Base-by-base conservation (phyloP, 1,140 invertebrate species). In the Drosophila pallidifrons region DNA sequence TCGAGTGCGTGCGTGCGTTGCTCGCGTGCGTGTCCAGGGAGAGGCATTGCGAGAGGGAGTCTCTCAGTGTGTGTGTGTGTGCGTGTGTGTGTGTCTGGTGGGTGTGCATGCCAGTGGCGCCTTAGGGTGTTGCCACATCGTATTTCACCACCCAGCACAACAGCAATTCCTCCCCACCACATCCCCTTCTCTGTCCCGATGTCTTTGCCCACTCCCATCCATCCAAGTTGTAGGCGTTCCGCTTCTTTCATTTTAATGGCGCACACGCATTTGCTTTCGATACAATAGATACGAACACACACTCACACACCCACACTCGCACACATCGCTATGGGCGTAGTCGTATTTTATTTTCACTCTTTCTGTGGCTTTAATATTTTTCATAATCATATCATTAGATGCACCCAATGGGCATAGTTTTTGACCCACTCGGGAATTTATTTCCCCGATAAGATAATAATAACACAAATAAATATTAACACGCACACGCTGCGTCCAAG, bases 161-260 rank as follows among this genome's bases (percentile, higher is more conserved):
- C 59, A 71, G 51, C 28, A 41, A 28, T 10, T 15, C 60, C 58
- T 35, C n/a, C 68, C 60, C 54, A 68, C 68, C 73, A 25, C 20
- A 46, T 57, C 54, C 65, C 46, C 13, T 13, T 35, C 6, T 57
- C 35, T 57, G 5, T 38, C 28, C 52, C 28, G 32, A 32, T 38
- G 52, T n/a, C 30, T 13, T 16, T 58, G 43, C 28, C 45, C 35
- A 57, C 55, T 49, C 7, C 15, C 20, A 47, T n/a, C 73, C 77
- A 78, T 71, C 64, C 75, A 68, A 67, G 59, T 81, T 77, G 83
- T 80, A 88, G 83, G 85, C 81, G 85, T 89, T 89, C 69, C 85
- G 85, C 81, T 89, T 89, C 78, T 89, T 89, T 89, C 81, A 79
- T 85, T 89, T 89, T 89, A 89, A 89, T 89, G 85, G 85, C 85